Evolutionary conservation across 2,888 invertebrate species (phyloP).

Genomic region (Acleris literana): DNA sequence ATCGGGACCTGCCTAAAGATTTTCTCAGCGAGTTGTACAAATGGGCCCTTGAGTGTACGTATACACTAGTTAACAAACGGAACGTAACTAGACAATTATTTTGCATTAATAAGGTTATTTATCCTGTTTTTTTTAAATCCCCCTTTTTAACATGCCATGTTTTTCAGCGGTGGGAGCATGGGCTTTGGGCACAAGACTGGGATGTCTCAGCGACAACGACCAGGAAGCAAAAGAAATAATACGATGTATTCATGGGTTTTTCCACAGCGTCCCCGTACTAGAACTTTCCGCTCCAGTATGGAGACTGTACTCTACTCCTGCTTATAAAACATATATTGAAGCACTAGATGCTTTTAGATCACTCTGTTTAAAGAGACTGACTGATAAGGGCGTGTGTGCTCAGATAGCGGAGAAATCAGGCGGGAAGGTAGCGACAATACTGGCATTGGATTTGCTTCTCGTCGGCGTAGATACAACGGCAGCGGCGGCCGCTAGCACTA

Average conservation of each 20-base stretch:
- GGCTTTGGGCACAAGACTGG: conserved; percentile 91
- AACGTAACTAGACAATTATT: neutral
- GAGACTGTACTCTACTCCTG: conserved; percentile 88
- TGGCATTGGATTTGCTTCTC: conserved; percentile 89
- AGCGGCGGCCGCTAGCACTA: conserved; percentile 88
- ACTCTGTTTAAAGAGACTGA: conserved; percentile 75
- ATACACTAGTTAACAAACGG: conserved; percentile 16
- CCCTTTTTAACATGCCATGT: too few relatives aligned
- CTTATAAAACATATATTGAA: conserved; percentile 87
- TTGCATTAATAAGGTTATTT: too few relatives aligned
- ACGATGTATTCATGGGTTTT: conserved; percentile 89
- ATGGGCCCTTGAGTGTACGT: conserved; percentile 93
- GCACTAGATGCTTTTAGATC: conserved; percentile 89
- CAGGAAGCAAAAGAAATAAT: conserved; percentile 90
- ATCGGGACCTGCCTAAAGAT: conserved; percentile 86
- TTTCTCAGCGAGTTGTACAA: conserved; percentile 89
- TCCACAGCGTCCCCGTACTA: conserved; percentile 89
- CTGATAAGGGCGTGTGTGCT: conserved; percentile 75
- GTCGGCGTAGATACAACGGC: conserved; percentile 94
- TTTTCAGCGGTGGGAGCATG: conserved; percentile 90
- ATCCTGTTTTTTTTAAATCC: too few relatives aligned
- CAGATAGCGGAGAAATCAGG: conserved; percentile 67
- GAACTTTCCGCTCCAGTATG: conserved; percentile 90
- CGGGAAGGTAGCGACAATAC: conserved; percentile 84
- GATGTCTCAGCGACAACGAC: conserved; percentile 88